Evolutionary conservation across 1,140 invertebrate genomes (phyloP), one percentile per base, ranked within the genome.

Genomic region (Acromyrmex heyeri): DNA sequence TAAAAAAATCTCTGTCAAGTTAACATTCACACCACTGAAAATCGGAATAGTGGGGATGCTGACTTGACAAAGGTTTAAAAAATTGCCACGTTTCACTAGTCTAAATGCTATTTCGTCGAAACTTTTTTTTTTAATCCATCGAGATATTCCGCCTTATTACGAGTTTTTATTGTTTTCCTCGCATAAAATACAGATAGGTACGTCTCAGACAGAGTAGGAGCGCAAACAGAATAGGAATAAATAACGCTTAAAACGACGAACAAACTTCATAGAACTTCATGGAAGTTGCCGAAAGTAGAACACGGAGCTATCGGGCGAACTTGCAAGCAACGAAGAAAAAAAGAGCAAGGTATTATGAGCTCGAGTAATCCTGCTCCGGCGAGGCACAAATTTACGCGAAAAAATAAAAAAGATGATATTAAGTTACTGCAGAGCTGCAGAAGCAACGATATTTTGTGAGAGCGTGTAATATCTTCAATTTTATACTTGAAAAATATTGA

Each of bases 191-290:
- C 48, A 55, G 38, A 82, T 44, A 10, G 38, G 38, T 44, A 44
- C 53, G 5, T 82, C 53, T 72, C 65, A 61, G 64, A 81, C 61
- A 38, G 50, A n/a, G n/a, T n/a, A n/a, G n/a, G n/a, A 70, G 70
- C 38, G 64, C 88, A 86, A 90, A 90, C 87, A 83, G 64, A 83
- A 89, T 62, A 67, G 72, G 76, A 86, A 90, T 89, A 90, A 87
- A 89, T 83, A 89, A 90, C 72, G 77, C 77, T 88, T 48, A 12
- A 50, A 50, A 61, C 38, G 65, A 7, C 27, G 62, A 86, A 77
- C 64, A 59, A 89, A 89, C 77, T 83, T 44, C 8, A 44, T 44
- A 44, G 38, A 12, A 44, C 77, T 24, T 30, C 53, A 48, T 21
- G 72, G 0, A 87, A 89, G 64, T 90, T 83, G 44, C 16, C 24